Evolutionary conservation across 1,140 invertebrate species (phyloP).

Genomic region (Neodiprion fabricii): DNA sequence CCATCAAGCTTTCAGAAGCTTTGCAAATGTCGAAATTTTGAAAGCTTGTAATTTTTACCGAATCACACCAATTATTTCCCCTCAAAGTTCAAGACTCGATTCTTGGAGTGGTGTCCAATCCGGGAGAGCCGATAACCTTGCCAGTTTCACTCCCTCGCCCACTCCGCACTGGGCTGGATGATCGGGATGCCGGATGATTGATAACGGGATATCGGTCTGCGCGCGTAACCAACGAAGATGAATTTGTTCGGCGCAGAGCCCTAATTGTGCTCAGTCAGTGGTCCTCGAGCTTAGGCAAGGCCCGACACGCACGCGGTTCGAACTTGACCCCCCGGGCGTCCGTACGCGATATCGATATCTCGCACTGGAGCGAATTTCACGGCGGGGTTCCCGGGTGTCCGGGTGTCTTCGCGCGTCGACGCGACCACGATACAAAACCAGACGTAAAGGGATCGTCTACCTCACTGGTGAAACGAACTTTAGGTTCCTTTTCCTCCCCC

Average conservation of each 20-base stretch:
- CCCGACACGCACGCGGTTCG: neutral
- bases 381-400: neutral
- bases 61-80: no score
- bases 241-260: slow-evolving; percentile 49
- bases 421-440: no score
- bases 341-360: neutral
- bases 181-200: slow-evolving; percentile 41
- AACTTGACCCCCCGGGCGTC: neutral
- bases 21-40: no score
- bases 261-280: slow-evolving; percentile 56
- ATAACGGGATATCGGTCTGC: slow-evolving; percentile 46
- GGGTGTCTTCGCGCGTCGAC: neutral
- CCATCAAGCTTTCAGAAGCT: no score
- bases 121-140: no score
- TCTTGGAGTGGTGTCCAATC: no score
- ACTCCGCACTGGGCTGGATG: neutral
- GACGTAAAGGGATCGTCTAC: no score
- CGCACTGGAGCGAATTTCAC: neutral
- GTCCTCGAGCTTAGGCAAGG: slow-evolving; percentile 28
- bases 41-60: no score
- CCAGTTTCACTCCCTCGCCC: no score
- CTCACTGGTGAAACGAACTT: no score
- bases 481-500: no score
- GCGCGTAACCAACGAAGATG: slow-evolving; percentile 47
- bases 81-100: no score